Base-by-base conservation (phyloP, 2,797 vertebrate species). In the Gallinago nigripennis region DNA sequence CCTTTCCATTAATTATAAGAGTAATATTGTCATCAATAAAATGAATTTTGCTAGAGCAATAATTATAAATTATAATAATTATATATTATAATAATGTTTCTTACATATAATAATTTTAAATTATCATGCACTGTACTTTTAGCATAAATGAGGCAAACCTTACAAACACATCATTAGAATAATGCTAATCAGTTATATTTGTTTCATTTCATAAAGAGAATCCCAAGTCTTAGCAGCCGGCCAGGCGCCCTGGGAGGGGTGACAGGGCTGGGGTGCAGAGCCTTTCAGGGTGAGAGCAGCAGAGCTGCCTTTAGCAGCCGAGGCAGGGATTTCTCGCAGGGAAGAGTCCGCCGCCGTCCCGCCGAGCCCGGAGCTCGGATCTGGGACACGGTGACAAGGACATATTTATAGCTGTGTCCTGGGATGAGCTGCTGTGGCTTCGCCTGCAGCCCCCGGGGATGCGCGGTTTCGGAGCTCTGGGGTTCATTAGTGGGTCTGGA, bases 361-460 rank as follows among this genome's bases (percentile, higher is more conserved):
- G 65, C 61, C 2, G 72, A 16, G 85, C 48, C 39, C 50, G 0
- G 58, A n/a, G 82, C 11, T 35, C 37, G 37, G 37, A 61, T 79
- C 57, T 75, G 19, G 90, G 82, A 41, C 78, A 8, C 0, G n/a
- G 13, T 27, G 57, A 46, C 21, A 31, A 37, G 82, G 35, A 6
- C 33, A 79, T 82, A 94, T 89, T 92, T 86, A 65, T 89, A 65
- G 82, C 27, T 14, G 12, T 27, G 61, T 56, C 86, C 86, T 33
- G 77, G 41, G 82, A 85, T 20, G 0, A 18, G 45, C 5, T 11
- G 6, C 48, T 2, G 7, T 4, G 56, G 81, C 45, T 15, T 60
- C 35, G 11, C 1, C 68, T 27, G 2, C 37, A 0, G 35, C 48
- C 70, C 56, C 15, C 7, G 5, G 50, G 71, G 66, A 25, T 4